Percentiles rank a stretch among this genome's conserved stretches.
Evolutionary conservation across 2,888 invertebrate genomes (phyloP).

Genomic region (Gerosis bhagava): DNA sequence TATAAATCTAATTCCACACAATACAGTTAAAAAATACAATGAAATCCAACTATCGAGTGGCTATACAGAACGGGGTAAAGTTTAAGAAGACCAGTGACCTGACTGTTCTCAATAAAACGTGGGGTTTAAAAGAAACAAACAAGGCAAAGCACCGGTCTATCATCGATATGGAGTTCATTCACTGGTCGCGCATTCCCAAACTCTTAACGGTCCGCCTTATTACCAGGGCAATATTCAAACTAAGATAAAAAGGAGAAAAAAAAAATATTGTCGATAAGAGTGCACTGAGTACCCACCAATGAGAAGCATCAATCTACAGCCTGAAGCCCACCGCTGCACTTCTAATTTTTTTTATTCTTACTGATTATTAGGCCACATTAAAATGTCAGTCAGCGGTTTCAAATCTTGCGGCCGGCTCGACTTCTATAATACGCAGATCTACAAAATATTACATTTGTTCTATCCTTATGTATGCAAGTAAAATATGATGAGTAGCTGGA

Average conservation of each 20-base stretch:
- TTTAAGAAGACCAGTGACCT: too few species aligned
- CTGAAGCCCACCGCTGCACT: slow-evolving; percentile 76
- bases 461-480: too few species aligned
- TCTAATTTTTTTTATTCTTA: slow-evolving; percentile 60
- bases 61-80: too few species aligned
- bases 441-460: too few species aligned
- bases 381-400: slow-evolving; percentile 60
- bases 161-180: slow-evolving; percentile 58
- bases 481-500: too few species aligned
- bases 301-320: slow-evolving; percentile 68
- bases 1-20: too few species aligned
- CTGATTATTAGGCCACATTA: slow-evolving; percentile 79
- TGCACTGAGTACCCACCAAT: slow-evolving; percentile 40
- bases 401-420: slow-evolving; percentile 43
- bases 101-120: too few species aligned
- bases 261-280: slow-evolving; percentile 57
- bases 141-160: slow-evolving; percentile 37
- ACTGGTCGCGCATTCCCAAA: slow-evolving; percentile 39
- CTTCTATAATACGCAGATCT: too few species aligned
- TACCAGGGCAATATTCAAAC: slow-evolving; percentile 71
- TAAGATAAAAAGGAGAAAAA: slow-evolving; percentile 67
- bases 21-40: too few species aligned
- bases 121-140: slow-evolving; percentile 36
- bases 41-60: too few species aligned
- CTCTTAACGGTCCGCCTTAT: slow-evolving; percentile 66